These are phyloP conservation scores for Carettochelys insculpta DNA, from an alignment of 2,113 vertebrate genomes.

Conservation along the genomic window DNA sequence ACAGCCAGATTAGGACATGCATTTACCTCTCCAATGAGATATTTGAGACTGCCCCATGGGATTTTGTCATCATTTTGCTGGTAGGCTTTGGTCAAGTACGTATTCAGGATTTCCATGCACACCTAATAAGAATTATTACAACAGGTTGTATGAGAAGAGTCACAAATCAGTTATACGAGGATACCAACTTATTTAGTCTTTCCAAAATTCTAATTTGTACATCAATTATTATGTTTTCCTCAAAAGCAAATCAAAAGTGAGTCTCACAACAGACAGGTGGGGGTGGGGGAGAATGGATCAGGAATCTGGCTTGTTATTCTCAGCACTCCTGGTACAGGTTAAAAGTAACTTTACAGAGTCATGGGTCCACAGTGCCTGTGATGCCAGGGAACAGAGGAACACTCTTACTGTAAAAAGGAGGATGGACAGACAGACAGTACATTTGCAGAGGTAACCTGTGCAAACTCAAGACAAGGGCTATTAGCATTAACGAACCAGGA, in stretches of 20 bases:
- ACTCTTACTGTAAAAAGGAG: background rate
- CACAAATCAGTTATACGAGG: background rate
- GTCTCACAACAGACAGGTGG: background rate
- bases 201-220: background rate
- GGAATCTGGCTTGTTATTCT: background rate
- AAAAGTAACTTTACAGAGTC: background rate
- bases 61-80: conserved; percentile 84
- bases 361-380: background rate
- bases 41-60: conserved; percentile 95
- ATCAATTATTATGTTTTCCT: background rate
- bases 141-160: background rate
- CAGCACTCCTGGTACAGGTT: background rate
- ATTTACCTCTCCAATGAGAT: conserved; percentile 94
- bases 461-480: background rate
- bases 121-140: conserved; percentile 79
- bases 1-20: background rate
- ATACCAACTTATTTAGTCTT: background rate
- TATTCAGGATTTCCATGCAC: conserved; percentile 94
- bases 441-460: background rate
- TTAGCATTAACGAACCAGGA: conserved; percentile 79
- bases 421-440: background rate
- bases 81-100: conserved; percentile 90
- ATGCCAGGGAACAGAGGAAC: background rate
- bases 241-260: conserved; percentile 1
- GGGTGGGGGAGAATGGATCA: background rate